Base-by-base conservation (phyloP, 2,888 invertebrate genomes). In the Pseudococcus jackbeardsleyi region DNA sequence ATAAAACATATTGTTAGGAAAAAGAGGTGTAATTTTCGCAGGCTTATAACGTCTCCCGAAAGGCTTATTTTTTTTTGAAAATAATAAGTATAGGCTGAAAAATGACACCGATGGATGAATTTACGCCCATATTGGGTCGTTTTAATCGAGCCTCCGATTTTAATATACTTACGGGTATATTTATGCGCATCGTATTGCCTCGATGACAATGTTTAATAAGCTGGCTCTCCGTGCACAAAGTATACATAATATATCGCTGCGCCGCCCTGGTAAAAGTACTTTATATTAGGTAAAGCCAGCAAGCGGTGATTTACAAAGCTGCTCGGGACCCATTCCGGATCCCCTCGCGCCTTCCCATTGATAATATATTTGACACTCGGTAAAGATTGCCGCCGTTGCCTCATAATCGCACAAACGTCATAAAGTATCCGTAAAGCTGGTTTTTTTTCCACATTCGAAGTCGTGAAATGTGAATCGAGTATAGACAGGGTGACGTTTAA, bases 131-230 rank as follows among this genome's bases (percentile, higher is more conserved):
- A 12, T 50, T 9, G 42, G 42, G 9, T 42, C 15, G 48, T 50
- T 11, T 50, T 50, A 50, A 59, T 64, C 64, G 64, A 33, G 26
- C 64, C 54, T 4, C 12, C 12, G 48, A 50, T n/a, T n/a, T 54
- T 54, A 54, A 54, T 64, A 59, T 42, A 42, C 26, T 33, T 33
- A 33, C 26, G 0, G n/a, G n/a, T 59, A 33, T 59, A 59, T 59
- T n/a, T n/a, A 42, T 9, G 42, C 7, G 42, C 42, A 42, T 42
- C 42, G n/a, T 59, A n/a, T 22, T 1, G 8, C 11, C 15, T 19
- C 22, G 64, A 64, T 64, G 64, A 64, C 64, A 64, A 64, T 64
- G 64, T 64, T 64, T 22, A 64, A 64, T 64, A 64, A 64, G 19
- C 64, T 64, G 64, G 22, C 22, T 19, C 19, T 64, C 22, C 19